A percentile compares a stretch with the other conserved stretches of the same genome.
phyloP scores from a whole-genome alignment of 2,797 vertebrate species.

The Poeciliopsis presidionis region DNA sequence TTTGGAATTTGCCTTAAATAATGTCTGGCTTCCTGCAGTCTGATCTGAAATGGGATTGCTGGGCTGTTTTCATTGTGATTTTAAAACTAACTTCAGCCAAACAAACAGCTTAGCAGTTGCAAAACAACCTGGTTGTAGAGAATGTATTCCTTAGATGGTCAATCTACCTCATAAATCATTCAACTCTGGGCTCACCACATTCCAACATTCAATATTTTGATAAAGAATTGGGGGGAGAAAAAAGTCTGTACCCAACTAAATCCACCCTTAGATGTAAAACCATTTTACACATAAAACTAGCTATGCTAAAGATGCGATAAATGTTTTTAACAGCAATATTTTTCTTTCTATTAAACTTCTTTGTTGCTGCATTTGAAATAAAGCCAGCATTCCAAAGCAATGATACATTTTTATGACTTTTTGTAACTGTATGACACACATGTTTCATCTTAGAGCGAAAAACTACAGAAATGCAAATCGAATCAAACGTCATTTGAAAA shows the following conservation, averaged over 20 bases:
- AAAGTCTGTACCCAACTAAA: neutral
- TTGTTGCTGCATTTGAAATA: conserved; percentile 10
- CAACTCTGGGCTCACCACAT: conserved; percentile 4
- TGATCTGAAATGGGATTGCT: conserved; percentile 32
- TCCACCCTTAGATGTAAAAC: neutral
- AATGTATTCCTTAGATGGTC: conserved; percentile 12
- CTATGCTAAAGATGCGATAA: neutral
- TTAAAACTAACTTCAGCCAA: conserved; percentile 8
- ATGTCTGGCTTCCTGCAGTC: conserved; percentile 53
- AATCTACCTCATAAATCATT: conserved; percentile 5
- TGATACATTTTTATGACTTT: neutral
- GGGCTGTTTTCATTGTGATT: conserved; percentile 24
- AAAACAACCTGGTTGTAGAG: conserved; percentile 14
- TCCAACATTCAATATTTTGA: conserved; percentile 13
- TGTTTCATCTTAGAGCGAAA: conserved; percentile 14
- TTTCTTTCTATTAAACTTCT: neutral
- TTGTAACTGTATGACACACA: neutral
- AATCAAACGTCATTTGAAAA: conserved; percentile 12
- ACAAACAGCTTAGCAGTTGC: conserved; percentile 16
- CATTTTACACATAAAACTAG: neutral
- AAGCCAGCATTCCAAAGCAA: conserved; percentile 4
- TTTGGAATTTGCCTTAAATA: conserved; percentile 51
- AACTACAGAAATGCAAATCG: conserved; percentile 5
- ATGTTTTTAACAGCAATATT: neutral
- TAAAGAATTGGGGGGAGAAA: neutral